Conservation (phyloP, 2,113 vertebrate genomes). For the Actinemys pallida region DNA sequence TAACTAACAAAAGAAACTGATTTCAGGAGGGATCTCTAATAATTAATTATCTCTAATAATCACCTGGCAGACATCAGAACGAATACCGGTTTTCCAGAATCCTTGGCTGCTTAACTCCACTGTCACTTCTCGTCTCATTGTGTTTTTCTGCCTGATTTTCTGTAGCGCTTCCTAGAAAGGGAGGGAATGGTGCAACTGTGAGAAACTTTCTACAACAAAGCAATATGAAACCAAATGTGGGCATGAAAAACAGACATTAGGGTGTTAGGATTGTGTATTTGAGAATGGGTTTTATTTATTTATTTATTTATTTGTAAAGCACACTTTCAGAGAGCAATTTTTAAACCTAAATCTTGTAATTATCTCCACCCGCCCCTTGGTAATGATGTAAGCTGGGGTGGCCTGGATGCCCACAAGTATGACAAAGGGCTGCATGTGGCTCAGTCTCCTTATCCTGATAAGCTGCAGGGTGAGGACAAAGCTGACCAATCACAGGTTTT, state of each 20-base stretch:
- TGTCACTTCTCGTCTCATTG: conserved; percentile 97
- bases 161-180: conserved; percentile 93
- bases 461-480: neutral
- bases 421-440: neutral
- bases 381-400: neutral
- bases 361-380: neutral
- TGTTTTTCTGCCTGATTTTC: conserved; percentile 99
- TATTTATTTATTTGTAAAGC: neutral
- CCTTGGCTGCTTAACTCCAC: conserved; percentile 98
- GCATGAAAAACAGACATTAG: neutral
- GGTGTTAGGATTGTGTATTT: neutral
- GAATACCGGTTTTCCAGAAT: conserved; percentile 98
- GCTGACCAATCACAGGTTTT: neutral
- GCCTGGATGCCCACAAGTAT: neutral
- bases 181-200: conserved; percentile 3
- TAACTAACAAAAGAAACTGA: neutral
- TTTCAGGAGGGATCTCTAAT: neutral
- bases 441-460: neutral
- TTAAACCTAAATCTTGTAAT: neutral
- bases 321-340: neutral
- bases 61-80: conserved; percentile 99
- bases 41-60: conserved; percentile 30
- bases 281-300: neutral
- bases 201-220: neutral
- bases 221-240: accelerated